Evolutionary conservation across 2,797 vertebrate genomes (phyloP), one percentile per base, ranked within the genome.

Genomic region (Morus bassanus): DNA sequence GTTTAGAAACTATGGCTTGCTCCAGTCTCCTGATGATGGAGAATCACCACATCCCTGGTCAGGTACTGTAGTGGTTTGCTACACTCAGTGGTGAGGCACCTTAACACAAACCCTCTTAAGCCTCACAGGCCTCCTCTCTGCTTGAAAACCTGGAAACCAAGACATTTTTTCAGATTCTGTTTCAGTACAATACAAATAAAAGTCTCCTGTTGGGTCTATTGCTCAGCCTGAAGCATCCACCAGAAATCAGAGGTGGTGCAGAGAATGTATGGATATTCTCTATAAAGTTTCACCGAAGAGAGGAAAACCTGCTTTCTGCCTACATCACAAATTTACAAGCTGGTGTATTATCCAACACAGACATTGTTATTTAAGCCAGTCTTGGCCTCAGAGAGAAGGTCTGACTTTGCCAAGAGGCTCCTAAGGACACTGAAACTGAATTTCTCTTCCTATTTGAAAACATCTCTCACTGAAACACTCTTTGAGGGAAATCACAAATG

Each of bases 371-470:
- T 81, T 67, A 75, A 94, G 56, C 69, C 59, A 84, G 28, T 74
- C 69, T 65, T 84, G 53, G 67, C 68, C 74, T 94, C 46, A 89
- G 18, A 85, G 59, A 65, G 45, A 82, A n/a, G 14, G 61, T 77
- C 17, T 84, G 67, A 45, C 35, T 91, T 85, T 86, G 43, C 75
- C 80, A 86, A 85, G 79, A 92, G 88, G 63, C 50, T 91, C 79
- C 78, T 79, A 56, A 90, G 63, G 90, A 86, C 84, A 85, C 25
- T 67, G 46, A 63, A 85, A 61, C 25, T 24, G 46, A 78, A 83
- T 81, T 96, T 96, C 51, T 95, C 91, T 93, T 95, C 88, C 94
- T 92, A 89, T 94, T 78, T 80, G 94, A 94, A 96, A 96, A 84
- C 63, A 82, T 61, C 72, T 83, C 57, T 33, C 4, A 2, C 37